Evolutionary conservation across 2,113 vertebrate genomes (phyloP), one percentile per base, ranked within the genome.

Genomic region (Lepisosteus osseus): DNA sequence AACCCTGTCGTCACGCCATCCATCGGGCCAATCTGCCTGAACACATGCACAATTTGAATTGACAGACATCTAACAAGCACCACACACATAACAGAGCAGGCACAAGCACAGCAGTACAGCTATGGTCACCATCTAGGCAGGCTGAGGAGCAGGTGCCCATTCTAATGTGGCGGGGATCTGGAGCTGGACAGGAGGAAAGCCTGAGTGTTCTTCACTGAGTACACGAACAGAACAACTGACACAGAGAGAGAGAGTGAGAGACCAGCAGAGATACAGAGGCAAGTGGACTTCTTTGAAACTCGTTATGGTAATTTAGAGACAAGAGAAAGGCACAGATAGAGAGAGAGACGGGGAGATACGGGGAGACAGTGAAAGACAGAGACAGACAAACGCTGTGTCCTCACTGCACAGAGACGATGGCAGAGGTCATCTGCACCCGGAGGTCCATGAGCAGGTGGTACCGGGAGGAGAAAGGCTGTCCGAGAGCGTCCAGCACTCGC

Each of bases 381-480:
- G 12, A 54, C 54, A 54, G 6, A 54, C 6, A 29, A 29, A 65
- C 51, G 29, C 29, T 29, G 29, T 29, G 29, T 29, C 29, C 29
- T 29, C 29, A 29, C 29, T 29, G 29, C 29, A 92, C 77, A 1
- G 75, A 79, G 57, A 87, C 74, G 0, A 91, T 79, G 9, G 83
- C 47, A 42, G 86, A 87, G 1, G 90, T 85, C 42, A 80, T 45
- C 51, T 86, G 84, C 11, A 92, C 79, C 44, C 74, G 77, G 11
- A 91, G 84, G 0, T 79, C 80, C 91, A 91, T 87, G 55, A 77
- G 76, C 65, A 51, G 73, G 55, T 91, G 89, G 72, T 87, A 90
- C 69, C 85, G 85, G 65, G 80, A 85, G 55, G 0, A 68, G 71
- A 90, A 86, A 0, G 84, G 86, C 17, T 40, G 73, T 54, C 75